phyloP scores from a whole-genome alignment of 2,113 vertebrate genomes.

The Gadus macrocephalus region DNA sequence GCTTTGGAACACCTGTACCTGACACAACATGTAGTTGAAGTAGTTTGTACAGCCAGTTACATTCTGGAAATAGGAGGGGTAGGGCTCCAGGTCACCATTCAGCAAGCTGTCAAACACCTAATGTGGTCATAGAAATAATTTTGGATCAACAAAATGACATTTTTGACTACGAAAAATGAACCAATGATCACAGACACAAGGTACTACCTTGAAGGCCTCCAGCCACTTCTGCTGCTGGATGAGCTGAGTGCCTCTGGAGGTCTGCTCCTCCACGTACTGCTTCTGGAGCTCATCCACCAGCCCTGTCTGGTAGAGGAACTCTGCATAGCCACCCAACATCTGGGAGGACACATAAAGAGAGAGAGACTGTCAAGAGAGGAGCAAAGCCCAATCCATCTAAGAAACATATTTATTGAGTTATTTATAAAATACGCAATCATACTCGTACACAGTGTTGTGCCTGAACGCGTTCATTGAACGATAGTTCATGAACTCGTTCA shows the following conservation, averaged over 20 bases:
- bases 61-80: slow-evolving; percentile 77
- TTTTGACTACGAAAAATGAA: neutral
- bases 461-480: too few relatives aligned
- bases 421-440: too few relatives aligned
- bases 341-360: slow-evolving; percentile 36
- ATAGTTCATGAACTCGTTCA: too few relatives aligned
- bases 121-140: slow-evolving; percentile 11
- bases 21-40: slow-evolving; percentile 76
- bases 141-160: too few relatives aligned
- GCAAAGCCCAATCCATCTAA: too few relatives aligned
- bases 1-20: slow-evolving; percentile 50
- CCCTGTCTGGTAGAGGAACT: slow-evolving; percentile 71
- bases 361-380: neutral
- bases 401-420: too few relatives aligned
- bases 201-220: slow-evolving; percentile 75
- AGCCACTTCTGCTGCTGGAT: slow-evolving; percentile 75
- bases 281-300: slow-evolving; percentile 67
- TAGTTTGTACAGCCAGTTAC: slow-evolving; percentile 81
- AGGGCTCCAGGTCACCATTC: slow-evolving; percentile 66
- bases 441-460: too few relatives aligned
- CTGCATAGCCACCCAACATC: slow-evolving; percentile 72
- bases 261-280: slow-evolving; percentile 67
- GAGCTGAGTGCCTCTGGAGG: slow-evolving; percentile 60
- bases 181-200: neutral
- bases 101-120: slow-evolving; percentile 78